Conservation (phyloP, 2,888 invertebrate species). For the Adelognathus sp. region DNA sequence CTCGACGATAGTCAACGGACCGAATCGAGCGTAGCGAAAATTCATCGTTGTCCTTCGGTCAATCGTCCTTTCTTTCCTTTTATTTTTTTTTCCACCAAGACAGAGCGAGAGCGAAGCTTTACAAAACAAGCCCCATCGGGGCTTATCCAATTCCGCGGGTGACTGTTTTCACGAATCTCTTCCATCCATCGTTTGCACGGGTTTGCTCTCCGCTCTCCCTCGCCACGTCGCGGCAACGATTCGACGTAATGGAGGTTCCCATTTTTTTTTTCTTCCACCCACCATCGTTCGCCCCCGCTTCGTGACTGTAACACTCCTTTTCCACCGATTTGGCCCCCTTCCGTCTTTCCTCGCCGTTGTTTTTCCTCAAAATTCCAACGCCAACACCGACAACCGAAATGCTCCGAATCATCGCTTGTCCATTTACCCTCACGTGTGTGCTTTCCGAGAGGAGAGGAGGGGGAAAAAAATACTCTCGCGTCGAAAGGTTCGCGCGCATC, state of each 20-base stretch:
- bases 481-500: neutral
- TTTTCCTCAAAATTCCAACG: conserved; percentile 21
- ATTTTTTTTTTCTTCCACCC: conserved; percentile 20
- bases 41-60: neutral
- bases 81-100: neutral
- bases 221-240: conserved; percentile 9
- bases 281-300: conserved; percentile 10
- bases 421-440: conserved; percentile 27
- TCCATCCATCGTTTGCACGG: conserved; percentile 63
- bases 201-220: conserved; percentile 52
- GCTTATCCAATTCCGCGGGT: conserved; percentile 73
- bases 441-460: too few species aligned
- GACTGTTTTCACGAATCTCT: conserved; percentile 72
- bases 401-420: conserved; percentile 10
- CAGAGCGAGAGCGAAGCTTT: conserved; percentile 48
- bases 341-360: neutral
- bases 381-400: conserved; percentile 9
- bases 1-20: neutral
- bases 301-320: conserved; percentile 2
- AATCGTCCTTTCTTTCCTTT: neutral
- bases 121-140: conserved; percentile 68
- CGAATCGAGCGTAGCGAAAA: neutral
- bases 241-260: conserved; percentile 38
- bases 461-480: neutral
- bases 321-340: conserved; percentile 35